Conservation (phyloP, 2,113 vertebrate species). For the rat (Rattus norvegicus) region DNA sequence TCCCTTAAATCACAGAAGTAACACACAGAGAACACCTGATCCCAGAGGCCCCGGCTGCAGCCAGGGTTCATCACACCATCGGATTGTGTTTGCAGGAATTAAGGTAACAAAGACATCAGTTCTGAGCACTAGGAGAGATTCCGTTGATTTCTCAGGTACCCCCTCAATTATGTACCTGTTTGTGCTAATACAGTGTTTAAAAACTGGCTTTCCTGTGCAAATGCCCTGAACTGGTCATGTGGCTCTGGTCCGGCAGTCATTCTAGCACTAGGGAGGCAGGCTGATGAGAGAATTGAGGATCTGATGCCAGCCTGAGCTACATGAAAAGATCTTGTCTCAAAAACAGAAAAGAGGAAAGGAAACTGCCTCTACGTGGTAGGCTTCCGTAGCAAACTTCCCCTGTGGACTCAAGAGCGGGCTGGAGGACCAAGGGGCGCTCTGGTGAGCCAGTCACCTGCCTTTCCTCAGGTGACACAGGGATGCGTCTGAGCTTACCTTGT, state of each 20-base stretch:
- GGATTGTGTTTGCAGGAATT: neutral
- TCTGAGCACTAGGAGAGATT: conserved; percentile 22
- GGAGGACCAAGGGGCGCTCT: neutral
- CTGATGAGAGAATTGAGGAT: neutral
- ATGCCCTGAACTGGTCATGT: neutral
- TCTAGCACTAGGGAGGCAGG: neutral
- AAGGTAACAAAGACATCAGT: neutral
- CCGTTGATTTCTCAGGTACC: conserved; percentile 11
- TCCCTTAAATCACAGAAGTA: conserved; percentile 2
- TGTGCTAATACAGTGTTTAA: neutral
- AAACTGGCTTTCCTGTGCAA: conserved; percentile 3
- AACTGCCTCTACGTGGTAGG: neutral
- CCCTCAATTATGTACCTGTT: neutral
- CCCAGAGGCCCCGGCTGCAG: neutral
- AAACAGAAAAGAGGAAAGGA: neutral
- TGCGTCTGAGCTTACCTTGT: conserved; percentile 88
- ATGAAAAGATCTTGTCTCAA: neutral
- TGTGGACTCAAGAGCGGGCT: neutral
- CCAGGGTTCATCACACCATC: neutral
- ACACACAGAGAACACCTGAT: neutral
- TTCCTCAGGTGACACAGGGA: neutral
- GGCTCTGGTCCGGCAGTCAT: neutral
- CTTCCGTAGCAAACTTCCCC: neutral
- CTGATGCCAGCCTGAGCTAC: neutral
- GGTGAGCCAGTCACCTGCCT: neutral